Evolutionary conservation across 2,113 vertebrate species (phyloP).

Genomic region (Noturus placidus): DNA sequence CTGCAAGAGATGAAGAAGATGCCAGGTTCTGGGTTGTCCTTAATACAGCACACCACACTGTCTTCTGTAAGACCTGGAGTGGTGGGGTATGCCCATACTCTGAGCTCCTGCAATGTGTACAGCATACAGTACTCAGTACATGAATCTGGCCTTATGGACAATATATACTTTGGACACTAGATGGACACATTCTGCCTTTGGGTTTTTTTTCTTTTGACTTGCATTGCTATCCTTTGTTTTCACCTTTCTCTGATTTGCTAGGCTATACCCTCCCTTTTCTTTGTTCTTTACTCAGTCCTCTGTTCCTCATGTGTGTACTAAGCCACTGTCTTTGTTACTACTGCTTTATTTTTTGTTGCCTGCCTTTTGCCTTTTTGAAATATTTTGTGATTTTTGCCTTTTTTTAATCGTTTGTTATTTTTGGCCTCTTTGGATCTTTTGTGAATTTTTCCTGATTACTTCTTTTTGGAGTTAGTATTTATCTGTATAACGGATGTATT

Average conservation of each 20-base stretch:
- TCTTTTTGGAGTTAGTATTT: too few species aligned
- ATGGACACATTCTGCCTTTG: background rate
- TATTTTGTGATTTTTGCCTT: background rate
- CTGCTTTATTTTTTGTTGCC: background rate
- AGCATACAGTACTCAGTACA: background rate
- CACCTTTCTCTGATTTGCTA: background rate
- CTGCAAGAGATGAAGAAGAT: conserved; percentile 80
- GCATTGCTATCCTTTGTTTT: background rate
- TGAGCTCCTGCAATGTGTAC: conserved; percentile 71
- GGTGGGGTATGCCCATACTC: conserved; percentile 87
- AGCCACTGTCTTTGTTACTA: background rate
- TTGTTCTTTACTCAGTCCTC: background rate
- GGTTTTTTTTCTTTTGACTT: background rate
- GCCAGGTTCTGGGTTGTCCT: conserved; percentile 78
- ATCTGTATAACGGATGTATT: too few species aligned
- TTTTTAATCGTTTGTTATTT: background rate
- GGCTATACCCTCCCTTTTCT: background rate
- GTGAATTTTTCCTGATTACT: too few species aligned
- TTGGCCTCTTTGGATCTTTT: background rate
- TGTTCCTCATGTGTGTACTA: background rate
- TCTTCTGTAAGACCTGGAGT: conserved; percentile 78
- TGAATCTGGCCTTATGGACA: background rate
- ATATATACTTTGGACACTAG: background rate
- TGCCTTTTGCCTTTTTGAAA: background rate
- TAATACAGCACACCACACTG: conserved; percentile 80